Evolutionary conservation across 2,113 vertebrate genomes (phyloP).

Genomic region (Labeo catla): DNA sequence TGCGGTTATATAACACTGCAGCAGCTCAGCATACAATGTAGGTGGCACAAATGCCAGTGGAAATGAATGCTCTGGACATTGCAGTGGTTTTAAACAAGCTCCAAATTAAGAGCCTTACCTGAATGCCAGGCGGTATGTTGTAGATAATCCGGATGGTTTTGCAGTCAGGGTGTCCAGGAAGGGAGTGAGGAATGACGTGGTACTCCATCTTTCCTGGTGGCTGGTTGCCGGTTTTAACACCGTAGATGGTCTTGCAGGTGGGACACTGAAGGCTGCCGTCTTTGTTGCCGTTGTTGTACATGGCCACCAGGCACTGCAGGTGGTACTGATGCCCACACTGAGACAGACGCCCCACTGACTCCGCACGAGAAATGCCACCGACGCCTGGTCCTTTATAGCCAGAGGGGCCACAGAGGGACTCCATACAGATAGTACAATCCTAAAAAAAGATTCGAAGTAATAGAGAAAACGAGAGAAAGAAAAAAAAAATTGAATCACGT

Average conservation of each 20-base stretch:
- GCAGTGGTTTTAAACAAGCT: not conserved
- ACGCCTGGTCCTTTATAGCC: slow-evolving; percentile 89
- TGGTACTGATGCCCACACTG: slow-evolving; percentile 92
- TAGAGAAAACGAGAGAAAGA: not conserved
- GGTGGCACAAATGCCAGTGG: not conserved
- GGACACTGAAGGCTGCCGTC: slow-evolving; percentile 96
- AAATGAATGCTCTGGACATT: not conserved
- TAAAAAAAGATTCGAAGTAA: slow-evolving; percentile 53
- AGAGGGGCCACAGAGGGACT: slow-evolving; percentile 85
- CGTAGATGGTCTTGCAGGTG: slow-evolving; percentile 96
- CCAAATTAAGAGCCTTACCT: slow-evolving; percentile 74
- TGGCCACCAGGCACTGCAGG: slow-evolving; percentile 92
- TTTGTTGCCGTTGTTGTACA: slow-evolving; percentile 97
- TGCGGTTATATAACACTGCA: slow-evolving; percentile 6
- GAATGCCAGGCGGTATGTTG: slow-evolving; percentile 94
- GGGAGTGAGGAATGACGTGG: slow-evolving; percentile 92
- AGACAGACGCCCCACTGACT: slow-evolving; percentile 89
- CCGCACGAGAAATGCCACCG: slow-evolving; percentile 79
- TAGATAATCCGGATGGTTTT: slow-evolving; percentile 97
- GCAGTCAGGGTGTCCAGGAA: slow-evolving; percentile 93
- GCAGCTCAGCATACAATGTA: not conserved
- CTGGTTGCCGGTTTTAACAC: slow-evolving; percentile 95
- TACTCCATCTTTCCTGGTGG: slow-evolving; percentile 98
- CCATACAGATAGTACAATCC: slow-evolving; percentile 98
- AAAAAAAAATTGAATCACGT: not conserved